These are phyloP conservation scores for Ceryle rudis DNA, from an alignment of 2,797 vertebrate species.

Conservation along the genomic window DNA sequence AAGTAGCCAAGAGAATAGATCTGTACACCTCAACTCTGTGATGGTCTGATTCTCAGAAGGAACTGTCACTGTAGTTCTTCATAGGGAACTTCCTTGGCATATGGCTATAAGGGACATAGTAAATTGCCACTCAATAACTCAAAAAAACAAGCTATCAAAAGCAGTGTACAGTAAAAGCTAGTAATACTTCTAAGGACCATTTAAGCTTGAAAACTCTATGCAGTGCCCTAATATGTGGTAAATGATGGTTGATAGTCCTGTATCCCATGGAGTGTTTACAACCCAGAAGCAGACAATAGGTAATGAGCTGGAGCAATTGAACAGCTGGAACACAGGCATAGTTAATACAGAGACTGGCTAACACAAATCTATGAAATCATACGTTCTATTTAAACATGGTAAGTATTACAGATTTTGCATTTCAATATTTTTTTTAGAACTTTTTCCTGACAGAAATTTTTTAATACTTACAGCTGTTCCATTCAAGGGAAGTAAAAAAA, in stretches of 20 bases:
- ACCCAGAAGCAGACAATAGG: neutral
- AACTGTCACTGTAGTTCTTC: neutral
- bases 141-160: neutral
- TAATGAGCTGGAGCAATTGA: neutral
- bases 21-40: neutral
- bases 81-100: conserved; percentile 30
- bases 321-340: neutral
- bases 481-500: neutral
- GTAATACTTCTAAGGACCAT: neutral
- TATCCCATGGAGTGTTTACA: neutral
- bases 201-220: neutral
- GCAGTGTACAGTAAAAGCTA: neutral
- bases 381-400: neutral
- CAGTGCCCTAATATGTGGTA: neutral
- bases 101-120: neutral
- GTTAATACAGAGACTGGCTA: neutral
- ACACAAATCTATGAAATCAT: neutral
- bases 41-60: neutral
- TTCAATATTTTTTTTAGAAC: neutral
- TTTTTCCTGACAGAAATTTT: neutral
- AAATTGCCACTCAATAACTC: neutral
- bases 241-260: neutral
- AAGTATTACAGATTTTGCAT: neutral
- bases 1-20: conserved; percentile 25
- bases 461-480: neutral